phyloP scores from a whole-genome alignment of 2,888 invertebrate genomes.

The Drosophila conformis region DNA sequence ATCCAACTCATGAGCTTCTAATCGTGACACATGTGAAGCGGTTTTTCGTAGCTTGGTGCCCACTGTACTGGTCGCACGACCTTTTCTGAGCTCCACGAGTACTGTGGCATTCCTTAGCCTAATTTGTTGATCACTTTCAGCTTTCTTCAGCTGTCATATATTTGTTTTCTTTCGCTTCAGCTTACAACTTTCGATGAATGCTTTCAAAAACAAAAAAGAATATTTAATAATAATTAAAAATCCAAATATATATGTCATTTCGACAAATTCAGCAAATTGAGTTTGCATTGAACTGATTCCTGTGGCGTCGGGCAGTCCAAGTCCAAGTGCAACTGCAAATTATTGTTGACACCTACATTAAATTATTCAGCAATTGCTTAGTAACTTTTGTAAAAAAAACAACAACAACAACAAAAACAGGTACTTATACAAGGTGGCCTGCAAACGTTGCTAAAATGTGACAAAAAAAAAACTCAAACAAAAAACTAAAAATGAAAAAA shows the following conservation, averaged over 20 bases:
- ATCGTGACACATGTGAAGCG: neutral
- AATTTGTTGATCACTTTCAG: slow-evolving; percentile 50
- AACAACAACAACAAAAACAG: slow-evolving; percentile 5
- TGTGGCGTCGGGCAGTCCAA: slow-evolving; percentile 68
- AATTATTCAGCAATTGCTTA: slow-evolving; percentile 46
- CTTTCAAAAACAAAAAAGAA: slow-evolving; percentile 30
- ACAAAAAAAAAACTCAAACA: slow-evolving; percentile 43
- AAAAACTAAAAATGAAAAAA: slow-evolving; percentile 45
- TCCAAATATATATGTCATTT: slow-evolving; percentile 28
- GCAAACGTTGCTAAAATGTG: slow-evolving; percentile 72
- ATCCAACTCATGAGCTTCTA: neutral
- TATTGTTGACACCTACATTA: slow-evolving; percentile 59
- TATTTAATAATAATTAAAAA: neutral
- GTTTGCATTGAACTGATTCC: slow-evolving; percentile 48
- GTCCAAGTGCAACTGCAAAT: slow-evolving; percentile 56
- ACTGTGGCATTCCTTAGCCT: slow-evolving; percentile 31
- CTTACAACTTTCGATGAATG: slow-evolving; percentile 37
- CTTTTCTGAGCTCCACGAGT: slow-evolving; percentile 34
- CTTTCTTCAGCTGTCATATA: slow-evolving; percentile 41
- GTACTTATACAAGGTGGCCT: slow-evolving; percentile 48
- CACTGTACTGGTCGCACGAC: slow-evolving; percentile 60
- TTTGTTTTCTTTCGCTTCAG: slow-evolving; percentile 32
- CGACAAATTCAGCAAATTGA: slow-evolving; percentile 45
- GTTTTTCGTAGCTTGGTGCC: slow-evolving; percentile 7
- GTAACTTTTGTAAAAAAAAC: slow-evolving; percentile 6